These are phyloP conservation scores for Heliconius melpomene DNA, from an alignment of 1,140 invertebrate species.

Conservation along the genomic window DNA sequence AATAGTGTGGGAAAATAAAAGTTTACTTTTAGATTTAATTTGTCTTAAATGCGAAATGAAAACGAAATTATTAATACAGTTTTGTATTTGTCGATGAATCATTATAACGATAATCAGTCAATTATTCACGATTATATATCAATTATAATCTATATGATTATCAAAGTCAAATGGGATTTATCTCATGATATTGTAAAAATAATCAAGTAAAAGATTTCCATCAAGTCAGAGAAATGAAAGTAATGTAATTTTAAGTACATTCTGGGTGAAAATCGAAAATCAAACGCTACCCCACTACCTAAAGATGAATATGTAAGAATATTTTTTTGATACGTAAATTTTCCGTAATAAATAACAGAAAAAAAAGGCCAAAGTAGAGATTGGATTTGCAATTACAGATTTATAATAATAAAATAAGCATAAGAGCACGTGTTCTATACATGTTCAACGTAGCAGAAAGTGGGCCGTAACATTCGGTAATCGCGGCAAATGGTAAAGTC, in stretches of 20 bases:
- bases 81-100: not conserved
- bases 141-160: not conserved
- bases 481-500: not conserved
- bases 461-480: conserved; percentile 34
- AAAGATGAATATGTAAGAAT: too few relatives aligned
- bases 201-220: too few relatives aligned
- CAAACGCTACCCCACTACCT: too few relatives aligned
- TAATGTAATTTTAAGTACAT: too few relatives aligned
- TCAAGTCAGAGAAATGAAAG: too few relatives aligned
- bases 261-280: too few relatives aligned
- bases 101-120: not conserved
- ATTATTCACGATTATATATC: not conserved
- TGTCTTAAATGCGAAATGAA: not conserved
- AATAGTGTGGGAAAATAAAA: not conserved
- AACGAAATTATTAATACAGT: not conserved
- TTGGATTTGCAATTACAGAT: not conserved
- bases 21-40: not conserved
- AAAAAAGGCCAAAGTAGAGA: too few relatives aligned
- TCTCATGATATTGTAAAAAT: too few relatives aligned
- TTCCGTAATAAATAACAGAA: too few relatives aligned
- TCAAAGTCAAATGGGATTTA: too few relatives aligned
- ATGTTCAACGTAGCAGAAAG: conserved; percentile 49
- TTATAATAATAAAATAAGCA: conserved; percentile 4
- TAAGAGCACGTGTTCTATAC: conserved; percentile 37
- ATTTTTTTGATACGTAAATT: too few relatives aligned